Evolutionary conservation across 2,113 vertebrate species (phyloP), one percentile per base, ranked within the genome.

Genomic region (Eulemur macaco): DNA sequence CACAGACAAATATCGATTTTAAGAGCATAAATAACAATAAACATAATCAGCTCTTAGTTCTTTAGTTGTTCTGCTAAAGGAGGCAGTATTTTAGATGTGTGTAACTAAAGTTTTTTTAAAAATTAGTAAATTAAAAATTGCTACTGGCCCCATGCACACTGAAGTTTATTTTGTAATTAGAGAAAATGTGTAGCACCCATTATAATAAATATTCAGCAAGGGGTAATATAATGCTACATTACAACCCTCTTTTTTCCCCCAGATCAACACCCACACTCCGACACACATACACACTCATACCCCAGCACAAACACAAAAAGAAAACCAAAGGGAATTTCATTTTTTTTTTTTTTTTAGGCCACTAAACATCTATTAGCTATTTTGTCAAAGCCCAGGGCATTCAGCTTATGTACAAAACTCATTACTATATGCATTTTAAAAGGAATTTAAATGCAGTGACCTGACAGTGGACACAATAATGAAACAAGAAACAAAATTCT

Each of bases 381-480:
- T 92, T 52, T 92, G 64, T 50, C 74, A 83, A 95, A 85, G 82
- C 39, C 73, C 45, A 37, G 18, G 68, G 50, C 7, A 10, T 77
- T 78, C 56, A 42, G 42, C 78, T 91, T 86, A 88, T 56, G 78
- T 14, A 73, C 31, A 94, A 90, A 95, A 78, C 14, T 87, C 84
- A 94, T 85, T 82, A 85, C 78, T 52, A 60, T 56, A 74, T 82
- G 54, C n/a, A 73, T 50, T 95, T 93, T 25, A 60, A 92, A 86
- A 84, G 29, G 34, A 89, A 66, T 95, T 94, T 93, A 83, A 91
- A 94, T 47, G 42, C 50, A 85, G 47, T 58, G 63, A 86, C 77
- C 77, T 66, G 56, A 83, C 68, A 47, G 60, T 25, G 86, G 91
- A 76, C 60, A 95, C 42, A 91, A 56, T 54, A 68, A 60, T 66